phyloP scores from a whole-genome alignment of 2,113 vertebrate genomes.

The Aphelocoma coerulescens region DNA sequence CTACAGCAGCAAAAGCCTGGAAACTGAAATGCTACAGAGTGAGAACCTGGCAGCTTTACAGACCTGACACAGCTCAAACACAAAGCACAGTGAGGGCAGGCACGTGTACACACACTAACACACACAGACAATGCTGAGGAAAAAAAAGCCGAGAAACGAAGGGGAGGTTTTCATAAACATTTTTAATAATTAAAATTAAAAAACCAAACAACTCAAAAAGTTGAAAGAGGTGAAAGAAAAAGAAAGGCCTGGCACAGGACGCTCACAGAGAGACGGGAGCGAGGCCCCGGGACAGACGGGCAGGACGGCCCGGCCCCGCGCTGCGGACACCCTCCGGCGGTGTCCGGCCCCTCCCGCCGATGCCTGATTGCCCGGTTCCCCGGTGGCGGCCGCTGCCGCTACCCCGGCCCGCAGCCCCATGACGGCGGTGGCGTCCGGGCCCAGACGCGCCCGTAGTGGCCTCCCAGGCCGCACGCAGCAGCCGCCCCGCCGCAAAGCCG shows the following conservation, averaged over 20 bases:
- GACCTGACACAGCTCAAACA: not conserved
- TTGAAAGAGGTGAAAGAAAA: not conserved
- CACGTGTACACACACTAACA: not conserved
- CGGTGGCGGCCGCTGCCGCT: not conserved
- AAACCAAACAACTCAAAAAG: not conserved
- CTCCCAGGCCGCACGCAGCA: not conserved
- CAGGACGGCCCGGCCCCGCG: not conserved
- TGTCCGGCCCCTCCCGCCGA: not conserved
- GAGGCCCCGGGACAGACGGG: not conserved
- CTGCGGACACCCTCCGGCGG: not conserved
- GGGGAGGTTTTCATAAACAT: not conserved
- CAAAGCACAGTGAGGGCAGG: not conserved
- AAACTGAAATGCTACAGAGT: not conserved
- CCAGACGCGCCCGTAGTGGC: not conserved
- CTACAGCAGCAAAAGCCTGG: not conserved
- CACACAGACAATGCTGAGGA: accelerated
- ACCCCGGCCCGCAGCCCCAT: not conserved
- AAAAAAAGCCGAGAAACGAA: not conserved
- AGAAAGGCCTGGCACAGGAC: not conserved
- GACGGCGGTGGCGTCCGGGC: not conserved
- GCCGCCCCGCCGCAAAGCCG: not conserved
- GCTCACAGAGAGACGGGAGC: not conserved
- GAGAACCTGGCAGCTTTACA: not conserved
- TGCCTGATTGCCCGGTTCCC: too few relatives aligned
- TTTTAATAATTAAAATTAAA: slow-evolving; percentile 3